These are phyloP conservation scores for Chrysogorgia sp. DNA, from an alignment of 92 coral and sea anemone species.

Conservation along the genomic window DNA sequence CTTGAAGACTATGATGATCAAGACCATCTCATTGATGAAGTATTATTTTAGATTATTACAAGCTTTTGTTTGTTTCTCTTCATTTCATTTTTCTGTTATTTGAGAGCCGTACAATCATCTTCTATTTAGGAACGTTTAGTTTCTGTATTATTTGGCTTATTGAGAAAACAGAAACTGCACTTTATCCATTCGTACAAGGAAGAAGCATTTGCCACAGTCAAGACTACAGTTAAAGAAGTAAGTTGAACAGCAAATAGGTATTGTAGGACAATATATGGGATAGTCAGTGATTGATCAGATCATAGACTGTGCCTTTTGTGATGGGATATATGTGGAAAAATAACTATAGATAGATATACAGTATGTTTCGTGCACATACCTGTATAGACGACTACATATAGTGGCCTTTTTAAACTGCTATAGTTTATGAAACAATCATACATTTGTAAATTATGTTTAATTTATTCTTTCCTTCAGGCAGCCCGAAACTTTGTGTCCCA, in stretches of 20 bases:
- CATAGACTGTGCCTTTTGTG: too few species aligned
- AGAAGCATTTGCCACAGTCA: constrained; percentile 87
- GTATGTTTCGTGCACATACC: too few species aligned
- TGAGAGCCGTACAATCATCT: neutral
- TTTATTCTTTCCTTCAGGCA: constrained; percentile 57
- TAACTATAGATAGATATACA: too few species aligned
- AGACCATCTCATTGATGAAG: constrained; percentile 93
- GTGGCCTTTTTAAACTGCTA: too few species aligned
- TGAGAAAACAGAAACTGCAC: constrained; percentile 94
- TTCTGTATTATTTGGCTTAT: constrained; percentile 93
- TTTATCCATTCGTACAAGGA: constrained; percentile 90
- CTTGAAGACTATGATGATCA: constrained; percentile 67
- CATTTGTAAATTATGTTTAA: neutral
- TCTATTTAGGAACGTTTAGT: constrained; percentile 87
- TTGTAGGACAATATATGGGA: neutral
- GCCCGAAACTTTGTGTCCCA: constrained; percentile 76
- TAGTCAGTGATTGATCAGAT: too few species aligned
- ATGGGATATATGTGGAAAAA: too few species aligned
- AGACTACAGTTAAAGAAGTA: constrained; percentile 83
- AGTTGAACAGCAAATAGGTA: neutral
- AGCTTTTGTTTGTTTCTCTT: neutral
- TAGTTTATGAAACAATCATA: neutral
- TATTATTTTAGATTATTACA: neutral
- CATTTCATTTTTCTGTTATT: neutral
- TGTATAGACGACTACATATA: too few species aligned